phyloP scores from a whole-genome alignment of 1,140 invertebrate species.

The Formica exsecta region DNA sequence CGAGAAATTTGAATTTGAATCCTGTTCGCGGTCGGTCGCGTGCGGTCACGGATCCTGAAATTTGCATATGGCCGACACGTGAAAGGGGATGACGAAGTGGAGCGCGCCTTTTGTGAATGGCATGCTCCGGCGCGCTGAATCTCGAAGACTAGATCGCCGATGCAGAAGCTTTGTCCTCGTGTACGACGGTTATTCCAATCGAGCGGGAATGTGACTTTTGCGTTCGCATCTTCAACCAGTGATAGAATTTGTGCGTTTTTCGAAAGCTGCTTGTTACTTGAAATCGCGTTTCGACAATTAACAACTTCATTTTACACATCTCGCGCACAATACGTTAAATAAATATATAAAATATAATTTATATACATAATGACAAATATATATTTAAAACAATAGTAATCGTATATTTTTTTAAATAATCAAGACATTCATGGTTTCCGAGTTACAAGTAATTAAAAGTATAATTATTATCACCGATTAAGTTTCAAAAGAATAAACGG shows the following conservation, averaged over 20 bases:
- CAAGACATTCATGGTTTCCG: not conserved
- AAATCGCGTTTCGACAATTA: not conserved
- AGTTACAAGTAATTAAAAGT: not conserved
- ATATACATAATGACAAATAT: not conserved
- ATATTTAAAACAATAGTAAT: not conserved
- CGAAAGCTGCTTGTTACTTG: not conserved
- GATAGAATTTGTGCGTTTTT: not conserved
- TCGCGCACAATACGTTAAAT: not conserved
- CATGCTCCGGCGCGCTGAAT: conserved; percentile 38
- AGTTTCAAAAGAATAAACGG: not conserved
- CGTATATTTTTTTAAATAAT: not conserved
- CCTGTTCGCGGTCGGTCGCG: conserved; percentile 75
- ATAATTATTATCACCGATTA: not conserved
- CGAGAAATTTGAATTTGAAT: conserved; percentile 78
- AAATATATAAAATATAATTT: conserved; percentile 1
- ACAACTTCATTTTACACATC: not conserved
- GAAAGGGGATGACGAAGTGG: conserved; percentile 65
- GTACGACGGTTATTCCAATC: conserved; percentile 58
- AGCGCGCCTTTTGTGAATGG: conserved; percentile 39
- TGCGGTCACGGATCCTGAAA: conserved; percentile 72
- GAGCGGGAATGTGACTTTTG: conserved; percentile 27
- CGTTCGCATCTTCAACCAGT: not conserved
- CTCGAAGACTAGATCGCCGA: conserved; percentile 54
- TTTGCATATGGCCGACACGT: conserved; percentile 67
- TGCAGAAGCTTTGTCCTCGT: conserved; percentile 39